A percentile compares a stretch with the other conserved stretches of the same genome.
These are phyloP conservation scores for Amphiprion ocellaris DNA, from an alignment of 2,113 vertebrate species.

Conservation along the genomic window DNA sequence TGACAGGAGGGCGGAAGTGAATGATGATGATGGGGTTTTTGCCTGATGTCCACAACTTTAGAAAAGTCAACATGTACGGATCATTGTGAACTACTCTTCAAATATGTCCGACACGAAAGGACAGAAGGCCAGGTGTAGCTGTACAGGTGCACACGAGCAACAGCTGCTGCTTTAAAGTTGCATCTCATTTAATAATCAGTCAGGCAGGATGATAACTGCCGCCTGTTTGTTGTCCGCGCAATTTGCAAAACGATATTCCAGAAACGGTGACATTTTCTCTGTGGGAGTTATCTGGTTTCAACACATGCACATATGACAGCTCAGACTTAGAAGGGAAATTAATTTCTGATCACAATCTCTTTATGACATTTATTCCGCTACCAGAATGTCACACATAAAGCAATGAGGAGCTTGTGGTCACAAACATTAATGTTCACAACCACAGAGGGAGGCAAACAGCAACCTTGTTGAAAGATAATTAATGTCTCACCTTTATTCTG, in stretches of 20 bases:
- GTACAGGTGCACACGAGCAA: constrained; percentile 11
- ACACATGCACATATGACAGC: constrained; percentile 51
- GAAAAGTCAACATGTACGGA: background rate
- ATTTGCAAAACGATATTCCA: constrained; percentile 58
- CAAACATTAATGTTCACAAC: constrained; percentile 41
- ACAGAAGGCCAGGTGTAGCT: background rate
- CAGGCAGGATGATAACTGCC: background rate
- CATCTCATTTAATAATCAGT: constrained; percentile 38
- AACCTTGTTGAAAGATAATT: constrained; percentile 26
- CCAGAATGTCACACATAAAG: constrained; percentile 64
- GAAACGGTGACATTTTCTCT: constrained; percentile 72
- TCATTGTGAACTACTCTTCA: constrained; percentile 21
- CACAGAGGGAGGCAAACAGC: constrained; percentile 31
- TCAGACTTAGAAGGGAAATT: constrained; percentile 70
- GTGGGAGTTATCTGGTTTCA: constrained; percentile 69
- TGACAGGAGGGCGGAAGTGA: constrained; percentile 22
- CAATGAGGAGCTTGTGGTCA: constrained; percentile 41
- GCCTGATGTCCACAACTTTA: constrained; percentile 2
- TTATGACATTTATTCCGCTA: constrained; percentile 71
- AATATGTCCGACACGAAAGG: constrained; percentile 14
- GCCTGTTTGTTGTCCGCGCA: constrained; percentile 40
- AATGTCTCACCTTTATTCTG: background rate
- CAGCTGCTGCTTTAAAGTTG: constrained; percentile 11
- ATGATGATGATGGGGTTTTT: constrained; percentile 21
- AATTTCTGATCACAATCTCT: constrained; percentile 76